Base-by-base conservation (phyloP, 2,113 vertebrate species). In the Acanthochromis polyacanthus region DNA sequence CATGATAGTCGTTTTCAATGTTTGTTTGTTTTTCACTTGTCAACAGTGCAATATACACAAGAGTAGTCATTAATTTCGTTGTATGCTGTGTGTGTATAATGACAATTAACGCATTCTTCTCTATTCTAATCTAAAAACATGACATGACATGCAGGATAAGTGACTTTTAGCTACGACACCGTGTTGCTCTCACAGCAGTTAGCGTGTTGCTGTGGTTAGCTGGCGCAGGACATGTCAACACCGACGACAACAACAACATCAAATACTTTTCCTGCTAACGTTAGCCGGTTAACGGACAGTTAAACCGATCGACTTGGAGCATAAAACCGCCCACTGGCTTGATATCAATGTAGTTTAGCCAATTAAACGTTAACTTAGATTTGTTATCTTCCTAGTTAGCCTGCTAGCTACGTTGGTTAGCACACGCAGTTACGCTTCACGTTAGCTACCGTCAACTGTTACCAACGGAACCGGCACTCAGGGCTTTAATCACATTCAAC, bases 341-440 rank as follows among this genome's bases (percentile, higher is more conserved):
- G 5, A 36, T 23, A 11, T 4, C n/a, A 57, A 51, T 4, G 9
- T 0, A 1, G 1, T 17, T 60, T 4, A 57, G 51, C 11, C 25
- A 2, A 10, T 40, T 11, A 32, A 23, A 40, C 6, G 40, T 52
- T 1, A 71, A 69, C 56, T 17, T 50, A 32, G 43, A 15, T 60
- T 62, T 63, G 20, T 73, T 71, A 11, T 7, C 11, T 51, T 61
- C 22, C 14, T 7, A 7, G 68, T 75, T 82, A 88, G 52, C 65
- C 32, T 17, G 79, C 46, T 64, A 72, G 58, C 67, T 51, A 46
- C 14, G 23, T 8, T 36, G n/a, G 73, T 75, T 86, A 84, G 68
- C 65, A 71, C 71, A 48, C 81, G 78, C 80, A 89, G 81, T 82
- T 88, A 50, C n/a, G 53, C 58, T 43, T 45, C 5, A 1, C 16